Evolutionary conservation across 2,113 vertebrate genomes (phyloP).

Genomic region (Tursiops truncatus): DNA sequence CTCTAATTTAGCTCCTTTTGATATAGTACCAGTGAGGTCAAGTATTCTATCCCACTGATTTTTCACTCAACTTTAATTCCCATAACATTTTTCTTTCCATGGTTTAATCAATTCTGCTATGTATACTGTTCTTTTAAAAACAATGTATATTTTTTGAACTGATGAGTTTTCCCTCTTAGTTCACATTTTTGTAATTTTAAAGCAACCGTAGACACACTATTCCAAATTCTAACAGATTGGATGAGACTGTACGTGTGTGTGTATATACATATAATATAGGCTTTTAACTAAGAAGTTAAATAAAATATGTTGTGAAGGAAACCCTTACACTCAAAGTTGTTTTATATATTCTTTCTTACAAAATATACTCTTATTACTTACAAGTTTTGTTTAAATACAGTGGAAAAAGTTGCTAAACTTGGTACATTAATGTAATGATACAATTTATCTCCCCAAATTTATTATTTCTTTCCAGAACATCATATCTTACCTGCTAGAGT

Average conservation of each 20-base stretch:
- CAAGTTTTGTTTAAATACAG: neutral
- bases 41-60: neutral
- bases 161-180: neutral
- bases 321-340: neutral
- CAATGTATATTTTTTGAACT: conserved; percentile 4
- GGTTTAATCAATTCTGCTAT: neutral
- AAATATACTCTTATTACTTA: neutral
- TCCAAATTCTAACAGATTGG: conserved; percentile 7
- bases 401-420: neutral
- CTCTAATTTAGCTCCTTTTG: conserved; percentile 47
- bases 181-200: conserved; percentile 17
- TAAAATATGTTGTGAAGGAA: neutral
- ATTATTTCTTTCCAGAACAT: neutral
- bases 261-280: neutral
- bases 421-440: neutral
- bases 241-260: neutral
- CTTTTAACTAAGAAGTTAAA: neutral
- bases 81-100: neutral
- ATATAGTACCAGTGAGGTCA: conserved; percentile 38
- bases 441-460: neutral
- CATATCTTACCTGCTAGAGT: neutral
- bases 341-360: neutral
- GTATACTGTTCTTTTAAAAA: conserved; percentile 30
- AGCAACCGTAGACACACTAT: neutral
- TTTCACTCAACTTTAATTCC: conserved; percentile 2